Conservation (phyloP, 2,113 vertebrate genomes). For the Zapornia atra region DNA sequence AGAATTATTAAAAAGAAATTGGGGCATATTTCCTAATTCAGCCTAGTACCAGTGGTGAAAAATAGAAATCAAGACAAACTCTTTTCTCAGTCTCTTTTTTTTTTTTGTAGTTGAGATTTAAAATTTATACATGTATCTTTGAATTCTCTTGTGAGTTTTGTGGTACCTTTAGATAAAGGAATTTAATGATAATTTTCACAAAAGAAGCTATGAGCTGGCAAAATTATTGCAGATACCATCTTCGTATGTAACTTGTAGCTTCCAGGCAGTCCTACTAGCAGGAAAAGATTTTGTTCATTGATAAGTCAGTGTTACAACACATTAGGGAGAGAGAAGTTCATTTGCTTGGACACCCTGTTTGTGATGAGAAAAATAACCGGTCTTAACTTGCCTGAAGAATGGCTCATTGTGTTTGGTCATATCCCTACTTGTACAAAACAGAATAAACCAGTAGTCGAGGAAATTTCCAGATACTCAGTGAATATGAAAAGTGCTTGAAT, state of each 20-base stretch:
- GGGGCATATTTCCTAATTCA: neutral
- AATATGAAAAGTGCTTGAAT: neutral
- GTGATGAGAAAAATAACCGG: neutral
- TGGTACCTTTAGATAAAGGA: neutral
- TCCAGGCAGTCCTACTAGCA: neutral
- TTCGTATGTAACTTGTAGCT: neutral
- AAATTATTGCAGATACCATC: neutral
- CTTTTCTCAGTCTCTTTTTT: neutral
- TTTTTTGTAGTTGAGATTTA: neutral
- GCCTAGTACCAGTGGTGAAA: neutral
- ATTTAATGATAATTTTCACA: neutral
- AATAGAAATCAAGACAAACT: neutral
- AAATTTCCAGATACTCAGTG: neutral
- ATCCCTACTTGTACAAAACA: neutral
- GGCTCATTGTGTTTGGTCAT: neutral
- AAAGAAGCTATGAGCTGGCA: neutral
- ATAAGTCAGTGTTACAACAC: neutral
- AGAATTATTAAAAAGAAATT: neutral
- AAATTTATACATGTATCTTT: neutral
- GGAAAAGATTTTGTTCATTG: neutral
- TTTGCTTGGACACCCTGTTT: neutral
- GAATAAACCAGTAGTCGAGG: neutral
- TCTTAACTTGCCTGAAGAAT: neutral
- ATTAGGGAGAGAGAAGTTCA: neutral
- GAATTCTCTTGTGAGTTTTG: neutral